phyloP scores from a whole-genome alignment of 1,140 invertebrate genomes.

The Drosophila lowei region DNA sequence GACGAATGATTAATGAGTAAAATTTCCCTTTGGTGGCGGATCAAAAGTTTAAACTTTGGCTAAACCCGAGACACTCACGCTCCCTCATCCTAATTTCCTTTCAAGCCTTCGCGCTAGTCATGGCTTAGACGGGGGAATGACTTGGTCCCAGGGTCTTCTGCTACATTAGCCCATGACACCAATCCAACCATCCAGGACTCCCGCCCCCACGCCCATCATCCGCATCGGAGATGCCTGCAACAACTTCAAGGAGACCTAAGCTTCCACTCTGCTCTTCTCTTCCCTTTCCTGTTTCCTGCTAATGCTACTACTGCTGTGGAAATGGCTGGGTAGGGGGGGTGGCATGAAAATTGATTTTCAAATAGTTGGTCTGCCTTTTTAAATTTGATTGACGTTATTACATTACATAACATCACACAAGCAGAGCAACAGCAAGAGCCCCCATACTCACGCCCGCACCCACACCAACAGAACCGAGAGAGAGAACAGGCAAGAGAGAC shows the following conservation, averaged over 20 bases:
- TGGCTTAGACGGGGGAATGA: constrained; percentile 39
- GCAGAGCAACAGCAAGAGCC: background rate
- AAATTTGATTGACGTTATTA: constrained; percentile 82
- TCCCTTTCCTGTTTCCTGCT: constrained; percentile 25
- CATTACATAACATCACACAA: constrained; percentile 76
- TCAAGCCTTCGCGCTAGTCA: constrained; percentile 59
- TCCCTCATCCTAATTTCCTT: background rate
- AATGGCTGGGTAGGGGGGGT: background rate
- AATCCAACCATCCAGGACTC: constrained; percentile 11
- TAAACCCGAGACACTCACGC: constrained; percentile 25
- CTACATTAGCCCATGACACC: constrained; percentile 52
- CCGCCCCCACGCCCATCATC: constrained; percentile 8
- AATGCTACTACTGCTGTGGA: background rate
- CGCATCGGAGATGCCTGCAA: constrained; percentile 15
- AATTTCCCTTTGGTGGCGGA: constrained; percentile 17
- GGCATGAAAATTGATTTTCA: constrained; percentile 74
- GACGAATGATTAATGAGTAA: constrained; percentile 46
- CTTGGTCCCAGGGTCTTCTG: constrained; percentile 42
- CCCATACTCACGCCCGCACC: constrained; percentile 11
- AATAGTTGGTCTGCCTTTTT: constrained; percentile 78
- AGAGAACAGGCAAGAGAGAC: constrained; percentile 12
- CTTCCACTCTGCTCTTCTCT: constrained; percentile 56
- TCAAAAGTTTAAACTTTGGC: constrained; percentile 40
- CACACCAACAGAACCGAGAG: constrained; percentile 10
- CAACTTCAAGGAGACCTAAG: constrained; percentile 51